These are phyloP conservation scores for Prenolepis imparis DNA, from an alignment of 2,888 invertebrate species.

Conservation along the genomic window DNA sequence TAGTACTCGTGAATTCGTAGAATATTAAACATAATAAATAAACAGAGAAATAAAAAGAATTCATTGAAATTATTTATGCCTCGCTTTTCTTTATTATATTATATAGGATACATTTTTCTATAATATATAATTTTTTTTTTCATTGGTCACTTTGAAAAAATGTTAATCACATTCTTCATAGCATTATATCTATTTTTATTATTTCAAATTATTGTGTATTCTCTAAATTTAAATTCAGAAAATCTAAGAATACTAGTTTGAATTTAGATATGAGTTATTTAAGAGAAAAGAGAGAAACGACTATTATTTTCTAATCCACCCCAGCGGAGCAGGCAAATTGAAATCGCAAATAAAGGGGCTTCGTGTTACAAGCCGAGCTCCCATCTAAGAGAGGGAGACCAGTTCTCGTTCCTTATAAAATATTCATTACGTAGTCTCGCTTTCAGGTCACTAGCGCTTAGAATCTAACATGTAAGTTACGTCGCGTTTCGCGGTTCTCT, in stretches of 20 bases:
- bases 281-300: conserved; percentile 5
- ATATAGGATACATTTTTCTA: too few relatives aligned
- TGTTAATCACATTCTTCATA: background rate
- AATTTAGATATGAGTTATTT: conserved; percentile 22
- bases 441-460: conserved; percentile 71
- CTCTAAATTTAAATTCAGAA: background rate
- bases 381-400: conserved; percentile 7
- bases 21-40: background rate
- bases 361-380: conserved; percentile 27
- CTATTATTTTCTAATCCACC: conserved; percentile 35
- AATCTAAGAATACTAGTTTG: background rate
- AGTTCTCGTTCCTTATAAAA: conserved; percentile 72
- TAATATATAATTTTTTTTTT: conserved; percentile 10
- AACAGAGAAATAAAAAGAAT: background rate
- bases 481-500: conserved; percentile 60
- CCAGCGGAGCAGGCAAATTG: conserved; percentile 17
- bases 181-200: background rate
- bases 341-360: conserved; percentile 53
- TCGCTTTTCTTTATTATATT: background rate
- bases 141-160: background rate
- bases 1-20: background rate
- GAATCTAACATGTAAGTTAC: conserved; percentile 53
- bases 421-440: conserved; percentile 68
- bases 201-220: background rate
- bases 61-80: background rate